Evolutionary conservation across 2,888 invertebrate species (phyloP).

Genomic region (Ectemnius lituratus): DNA sequence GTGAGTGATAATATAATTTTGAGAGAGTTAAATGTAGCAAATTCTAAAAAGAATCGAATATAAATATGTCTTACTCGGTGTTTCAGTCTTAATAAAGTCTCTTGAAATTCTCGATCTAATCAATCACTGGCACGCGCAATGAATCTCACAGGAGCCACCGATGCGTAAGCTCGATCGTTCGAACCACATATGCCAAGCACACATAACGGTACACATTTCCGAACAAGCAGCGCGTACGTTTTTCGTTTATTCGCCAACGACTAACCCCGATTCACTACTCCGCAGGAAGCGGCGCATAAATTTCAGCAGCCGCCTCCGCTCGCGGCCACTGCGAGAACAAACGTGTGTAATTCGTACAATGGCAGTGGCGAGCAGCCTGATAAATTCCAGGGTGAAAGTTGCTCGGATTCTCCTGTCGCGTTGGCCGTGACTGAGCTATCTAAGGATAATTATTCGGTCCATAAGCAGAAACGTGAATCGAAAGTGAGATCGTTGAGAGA

Average conservation of each 20-base stretch:
- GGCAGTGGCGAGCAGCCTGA: constrained; percentile 7
- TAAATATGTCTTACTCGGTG: too few species aligned
- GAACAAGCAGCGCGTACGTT: too few species aligned
- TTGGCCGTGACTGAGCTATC: constrained; percentile 27
- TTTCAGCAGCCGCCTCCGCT: not conserved
- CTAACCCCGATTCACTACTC: not conserved
- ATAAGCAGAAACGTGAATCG: constrained; percentile 38
- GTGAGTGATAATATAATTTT: too few species aligned
- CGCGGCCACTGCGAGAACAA: not conserved
- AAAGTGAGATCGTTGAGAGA: constrained; percentile 51
- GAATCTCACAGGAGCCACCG: too few species aligned
- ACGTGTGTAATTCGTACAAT: constrained; percentile 6
- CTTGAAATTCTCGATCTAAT: too few species aligned
- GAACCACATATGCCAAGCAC: too few species aligned
- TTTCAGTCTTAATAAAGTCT: too few species aligned
- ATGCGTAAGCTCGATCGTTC: too few species aligned
- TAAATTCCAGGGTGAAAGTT: constrained; percentile 44
- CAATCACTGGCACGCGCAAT: too few species aligned
- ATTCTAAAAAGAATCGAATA: too few species aligned
- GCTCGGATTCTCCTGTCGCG: constrained; percentile 33
- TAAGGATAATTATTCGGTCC: constrained; percentile 30
- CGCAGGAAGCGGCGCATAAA: not conserved
- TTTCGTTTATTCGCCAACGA: not conserved
- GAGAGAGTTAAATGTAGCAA: too few species aligned
- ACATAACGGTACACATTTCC: too few species aligned